Conservation (phyloP, 2,888 invertebrate genomes). For the Callyntrura guangdongensis region DNA sequence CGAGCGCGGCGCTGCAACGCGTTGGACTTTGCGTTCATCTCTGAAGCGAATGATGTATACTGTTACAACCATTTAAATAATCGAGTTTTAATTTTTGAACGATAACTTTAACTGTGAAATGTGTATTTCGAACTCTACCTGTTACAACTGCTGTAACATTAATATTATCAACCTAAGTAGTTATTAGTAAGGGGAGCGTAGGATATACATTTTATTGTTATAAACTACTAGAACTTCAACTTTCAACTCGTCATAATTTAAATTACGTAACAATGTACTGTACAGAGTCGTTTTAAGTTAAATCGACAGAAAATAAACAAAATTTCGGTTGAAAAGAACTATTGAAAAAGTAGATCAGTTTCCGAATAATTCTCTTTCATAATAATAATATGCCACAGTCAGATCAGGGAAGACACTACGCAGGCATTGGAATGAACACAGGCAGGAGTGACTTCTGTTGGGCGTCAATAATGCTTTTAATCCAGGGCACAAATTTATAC, state of each 20-base stretch:
- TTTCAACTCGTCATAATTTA: constrained; percentile 16
- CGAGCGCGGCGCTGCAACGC: constrained; percentile 17
- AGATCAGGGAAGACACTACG: background rate
- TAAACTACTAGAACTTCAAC: constrained; percentile 4
- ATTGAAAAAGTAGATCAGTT: background rate
- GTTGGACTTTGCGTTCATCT: background rate
- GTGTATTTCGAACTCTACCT: too few relatives aligned
- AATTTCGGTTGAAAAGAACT: background rate
- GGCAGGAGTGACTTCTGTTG: background rate
- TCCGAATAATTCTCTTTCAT: background rate
- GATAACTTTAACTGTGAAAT: background rate
- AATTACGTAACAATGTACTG: background rate
- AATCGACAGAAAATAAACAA: constrained; percentile 24
- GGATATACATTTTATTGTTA: constrained; percentile 12
- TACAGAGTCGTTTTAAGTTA: background rate
- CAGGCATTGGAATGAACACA: constrained; percentile 34
- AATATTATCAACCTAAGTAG: background rate
- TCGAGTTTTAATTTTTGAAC: background rate
- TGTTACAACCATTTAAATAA: background rate
- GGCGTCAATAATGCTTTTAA: constrained; percentile 56
- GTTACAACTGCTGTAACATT: background rate
- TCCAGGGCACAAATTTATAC: constrained; percentile 74
- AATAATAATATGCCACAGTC: background rate
- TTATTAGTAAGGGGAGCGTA: background rate
- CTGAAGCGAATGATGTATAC: constrained; percentile 35